phyloP scores from a whole-genome alignment of 2,797 vertebrate species.

The Coccyzus lansbergi region DNA sequence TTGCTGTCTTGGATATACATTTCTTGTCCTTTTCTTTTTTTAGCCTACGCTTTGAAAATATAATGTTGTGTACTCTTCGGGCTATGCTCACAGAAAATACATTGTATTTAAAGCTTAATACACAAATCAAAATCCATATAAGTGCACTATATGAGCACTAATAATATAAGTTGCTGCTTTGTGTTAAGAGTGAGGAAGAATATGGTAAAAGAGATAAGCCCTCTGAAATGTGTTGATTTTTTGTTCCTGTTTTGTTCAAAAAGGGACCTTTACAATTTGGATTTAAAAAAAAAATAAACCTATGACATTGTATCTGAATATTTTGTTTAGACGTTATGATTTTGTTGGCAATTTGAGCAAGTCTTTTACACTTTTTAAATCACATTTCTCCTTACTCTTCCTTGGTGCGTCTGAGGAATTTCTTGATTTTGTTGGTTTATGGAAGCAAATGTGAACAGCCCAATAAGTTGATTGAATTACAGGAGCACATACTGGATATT shows the following conservation, averaged over 20 bases:
- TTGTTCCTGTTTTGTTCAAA: conserved; percentile 72
- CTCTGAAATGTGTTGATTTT: conserved; percentile 58
- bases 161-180: conserved; percentile 72
- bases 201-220: conserved; percentile 60
- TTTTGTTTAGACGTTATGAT: neutral
- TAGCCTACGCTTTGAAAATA: conserved; percentile 71
- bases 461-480: neutral
- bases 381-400: neutral
- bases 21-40: conserved; percentile 53
- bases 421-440: neutral
- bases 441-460: neutral
- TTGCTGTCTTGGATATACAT: conserved; percentile 64
- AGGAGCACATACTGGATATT: neutral
- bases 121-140: conserved; percentile 69
- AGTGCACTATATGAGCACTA: conserved; percentile 69
- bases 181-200: conserved; percentile 67
- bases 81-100: conserved; percentile 45
- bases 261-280: conserved; percentile 72
- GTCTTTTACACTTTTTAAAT: neutral
- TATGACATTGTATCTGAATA: conserved; percentile 20
- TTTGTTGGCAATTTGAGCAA: neutral
- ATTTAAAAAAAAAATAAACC: conserved; percentile 54
- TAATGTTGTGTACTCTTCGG: conserved; percentile 66
- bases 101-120: conserved; percentile 74
- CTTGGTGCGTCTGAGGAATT: neutral